Conservation (phyloP, 2,113 vertebrate species). For the Amia ocellicauda region DNA sequence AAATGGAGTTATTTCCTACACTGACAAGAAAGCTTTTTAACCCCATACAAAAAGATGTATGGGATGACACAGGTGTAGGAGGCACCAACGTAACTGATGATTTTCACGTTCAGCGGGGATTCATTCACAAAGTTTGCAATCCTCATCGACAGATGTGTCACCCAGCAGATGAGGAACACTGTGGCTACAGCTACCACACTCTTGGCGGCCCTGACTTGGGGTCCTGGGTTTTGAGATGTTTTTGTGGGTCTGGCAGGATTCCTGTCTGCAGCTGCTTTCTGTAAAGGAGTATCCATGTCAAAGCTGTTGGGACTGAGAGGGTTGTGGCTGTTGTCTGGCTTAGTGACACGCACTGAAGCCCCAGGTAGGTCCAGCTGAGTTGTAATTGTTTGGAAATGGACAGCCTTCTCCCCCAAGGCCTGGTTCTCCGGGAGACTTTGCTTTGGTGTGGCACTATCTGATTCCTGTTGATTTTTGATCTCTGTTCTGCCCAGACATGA, state of each 20-base stretch:
- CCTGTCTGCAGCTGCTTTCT: neutral
- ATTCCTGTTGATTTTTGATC: too few relatives aligned
- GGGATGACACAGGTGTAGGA: constrained; percentile 64
- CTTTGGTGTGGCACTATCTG: too few relatives aligned
- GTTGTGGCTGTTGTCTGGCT: too few relatives aligned
- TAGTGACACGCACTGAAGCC: neutral
- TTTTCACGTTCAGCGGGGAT: constrained; percentile 45
- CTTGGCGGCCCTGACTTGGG: constrained; percentile 62
- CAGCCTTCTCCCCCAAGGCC: too few relatives aligned
- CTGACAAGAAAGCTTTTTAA: constrained; percentile 55
- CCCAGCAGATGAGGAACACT: constrained; percentile 65
- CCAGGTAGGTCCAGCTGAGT: neutral
- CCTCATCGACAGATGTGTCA: constrained; percentile 57
- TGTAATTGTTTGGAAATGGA: neutral
- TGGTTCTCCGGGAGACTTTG: too few relatives aligned
- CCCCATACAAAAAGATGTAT: constrained; percentile 61
- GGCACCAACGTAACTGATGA: constrained; percentile 57
- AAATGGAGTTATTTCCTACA: constrained; percentile 35
- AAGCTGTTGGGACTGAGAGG: too few relatives aligned
- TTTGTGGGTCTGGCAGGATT: constrained; percentile 30
- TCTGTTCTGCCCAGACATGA: too few relatives aligned
- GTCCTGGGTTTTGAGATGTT: constrained; percentile 13
- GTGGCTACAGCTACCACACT: constrained; percentile 63
- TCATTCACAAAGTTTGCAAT: constrained; percentile 53
- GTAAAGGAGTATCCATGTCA: neutral